A percentile compares a stretch with the other conserved stretches of the same genome.
Evolutionary conservation across 2,888 invertebrate species (phyloP).

Genomic region (Platynereis dumerilii): DNA sequence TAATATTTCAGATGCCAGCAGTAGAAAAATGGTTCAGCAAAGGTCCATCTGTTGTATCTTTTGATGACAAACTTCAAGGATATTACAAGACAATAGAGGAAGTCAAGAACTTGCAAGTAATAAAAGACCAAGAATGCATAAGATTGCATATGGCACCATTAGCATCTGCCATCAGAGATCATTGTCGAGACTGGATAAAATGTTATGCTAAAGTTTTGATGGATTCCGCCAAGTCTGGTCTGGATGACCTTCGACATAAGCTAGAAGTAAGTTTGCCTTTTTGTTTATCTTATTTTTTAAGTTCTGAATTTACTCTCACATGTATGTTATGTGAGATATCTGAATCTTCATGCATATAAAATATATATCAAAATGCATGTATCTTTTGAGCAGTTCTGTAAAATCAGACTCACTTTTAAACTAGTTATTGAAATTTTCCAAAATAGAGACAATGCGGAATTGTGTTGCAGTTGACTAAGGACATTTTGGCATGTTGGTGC

Average conservation of each 20-base stretch:
- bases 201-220: constrained; percentile 76
- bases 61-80: constrained; percentile 85
- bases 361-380: too few relatives aligned
- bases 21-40: constrained; percentile 80
- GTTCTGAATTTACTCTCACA: background rate
- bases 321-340: too few relatives aligned
- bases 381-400: too few relatives aligned
- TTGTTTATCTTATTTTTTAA: background rate
- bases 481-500: too few relatives aligned
- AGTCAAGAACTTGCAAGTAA: constrained; percentile 64
- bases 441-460: too few relatives aligned
- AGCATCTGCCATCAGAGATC: constrained; percentile 73
- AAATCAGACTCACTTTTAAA: too few relatives aligned
- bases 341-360: too few relatives aligned
- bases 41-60: constrained; percentile 71
- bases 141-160: constrained; percentile 76
- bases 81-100: constrained; percentile 79
- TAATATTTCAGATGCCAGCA: constrained; percentile 65
- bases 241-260: constrained; percentile 73
- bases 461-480: too few relatives aligned
- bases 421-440: too few relatives aligned
- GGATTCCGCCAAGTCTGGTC: constrained; percentile 72
- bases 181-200: constrained; percentile 82
- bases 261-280: constrained; percentile 70
- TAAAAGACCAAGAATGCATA: constrained; percentile 58